Percentiles rank a stretch among this genome's conserved stretches.
phyloP scores from a whole-genome alignment of 2,888 invertebrate genomes.

The Endomychus coccineus region DNA sequence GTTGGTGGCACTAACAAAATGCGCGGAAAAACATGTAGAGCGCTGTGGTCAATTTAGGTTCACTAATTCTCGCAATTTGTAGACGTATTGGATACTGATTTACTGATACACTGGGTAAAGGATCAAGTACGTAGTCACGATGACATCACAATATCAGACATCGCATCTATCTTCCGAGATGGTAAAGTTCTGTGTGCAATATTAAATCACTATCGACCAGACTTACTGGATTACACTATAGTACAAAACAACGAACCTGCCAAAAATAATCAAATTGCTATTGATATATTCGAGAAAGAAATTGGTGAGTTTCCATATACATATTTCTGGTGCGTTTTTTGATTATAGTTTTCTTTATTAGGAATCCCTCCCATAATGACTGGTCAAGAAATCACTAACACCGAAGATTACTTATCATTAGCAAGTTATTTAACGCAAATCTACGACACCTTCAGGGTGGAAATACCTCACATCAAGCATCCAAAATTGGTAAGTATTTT shows the following conservation, averaged over 20 bases:
- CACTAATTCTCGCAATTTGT: conserved; percentile 3
- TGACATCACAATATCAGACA: conserved; percentile 53
- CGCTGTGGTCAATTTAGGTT: too few species aligned
- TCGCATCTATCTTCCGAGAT: conserved; percentile 62
- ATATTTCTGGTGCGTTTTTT: conserved; percentile 2
- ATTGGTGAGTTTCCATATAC: conserved; percentile 51
- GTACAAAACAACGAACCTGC: conserved; percentile 57
- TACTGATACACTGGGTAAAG: conserved; percentile 70
- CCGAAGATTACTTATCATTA: conserved; percentile 65
- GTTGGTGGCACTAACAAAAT: too few species aligned
- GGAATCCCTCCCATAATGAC: conserved; percentile 63
- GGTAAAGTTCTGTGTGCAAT: conserved; percentile 65
- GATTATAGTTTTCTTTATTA: conserved; percentile 29
- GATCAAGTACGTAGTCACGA: conserved; percentile 61
- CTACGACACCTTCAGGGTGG: conserved; percentile 84
- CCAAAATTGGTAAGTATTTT: conserved; percentile 55
- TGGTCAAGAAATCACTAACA: conserved; percentile 66
- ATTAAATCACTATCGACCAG: conserved; percentile 81
- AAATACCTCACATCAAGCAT: conserved; percentile 77
- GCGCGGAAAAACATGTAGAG: too few species aligned
- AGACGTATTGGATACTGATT: conserved; percentile 55
- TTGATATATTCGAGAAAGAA: conserved; percentile 78
- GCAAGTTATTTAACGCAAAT: conserved; percentile 82
- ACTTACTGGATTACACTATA: conserved; percentile 69
- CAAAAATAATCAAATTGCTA: conserved; percentile 74